Evolutionary conservation across 1,140 invertebrate species (phyloP).

Genomic region (Solenopsis fugax): DNA sequence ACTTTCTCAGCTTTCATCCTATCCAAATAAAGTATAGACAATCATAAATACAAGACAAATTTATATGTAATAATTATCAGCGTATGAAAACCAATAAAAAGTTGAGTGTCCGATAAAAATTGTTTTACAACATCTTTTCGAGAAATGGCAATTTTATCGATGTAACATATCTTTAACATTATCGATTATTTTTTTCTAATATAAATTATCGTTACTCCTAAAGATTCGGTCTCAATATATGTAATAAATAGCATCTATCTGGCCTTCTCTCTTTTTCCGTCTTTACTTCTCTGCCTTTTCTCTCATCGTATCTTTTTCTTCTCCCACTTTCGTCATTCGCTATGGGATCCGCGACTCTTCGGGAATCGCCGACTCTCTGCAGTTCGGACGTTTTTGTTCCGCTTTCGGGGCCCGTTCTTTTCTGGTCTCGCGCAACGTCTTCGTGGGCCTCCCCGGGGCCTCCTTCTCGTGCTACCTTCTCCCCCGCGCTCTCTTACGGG

Average conservation of each 20-base stretch:
- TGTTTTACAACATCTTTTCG: not conserved
- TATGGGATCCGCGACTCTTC: conserved; percentile 77
- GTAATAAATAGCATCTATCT: conserved; percentile 33
- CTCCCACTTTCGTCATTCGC: conserved; percentile 48
- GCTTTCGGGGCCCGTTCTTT: conserved; percentile 57
- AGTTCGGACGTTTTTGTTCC: conserved; percentile 76
- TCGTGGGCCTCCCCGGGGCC: conserved; percentile 4
- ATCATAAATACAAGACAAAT: not conserved
- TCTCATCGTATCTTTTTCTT: conserved; percentile 32
- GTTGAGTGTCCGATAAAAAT: not conserved
- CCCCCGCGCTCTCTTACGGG: conserved; percentile 30
- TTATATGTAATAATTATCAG: not conserved
- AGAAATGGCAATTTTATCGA: not conserved
- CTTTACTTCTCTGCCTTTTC: conserved; percentile 34
- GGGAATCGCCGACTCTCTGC: conserved; percentile 71
- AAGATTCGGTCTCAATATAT: not conserved
- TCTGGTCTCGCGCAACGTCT: conserved; percentile 17
- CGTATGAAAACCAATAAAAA: not conserved
- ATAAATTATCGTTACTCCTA: not conserved
- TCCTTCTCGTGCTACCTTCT: not conserved
- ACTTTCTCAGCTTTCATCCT: not conserved
- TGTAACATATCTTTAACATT: not conserved
- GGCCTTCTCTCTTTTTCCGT: conserved; percentile 1
- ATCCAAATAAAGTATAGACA: not conserved
- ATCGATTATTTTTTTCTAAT: not conserved